phyloP scores from a whole-genome alignment of 2,797 vertebrate genomes.

The Morus bassanus region DNA sequence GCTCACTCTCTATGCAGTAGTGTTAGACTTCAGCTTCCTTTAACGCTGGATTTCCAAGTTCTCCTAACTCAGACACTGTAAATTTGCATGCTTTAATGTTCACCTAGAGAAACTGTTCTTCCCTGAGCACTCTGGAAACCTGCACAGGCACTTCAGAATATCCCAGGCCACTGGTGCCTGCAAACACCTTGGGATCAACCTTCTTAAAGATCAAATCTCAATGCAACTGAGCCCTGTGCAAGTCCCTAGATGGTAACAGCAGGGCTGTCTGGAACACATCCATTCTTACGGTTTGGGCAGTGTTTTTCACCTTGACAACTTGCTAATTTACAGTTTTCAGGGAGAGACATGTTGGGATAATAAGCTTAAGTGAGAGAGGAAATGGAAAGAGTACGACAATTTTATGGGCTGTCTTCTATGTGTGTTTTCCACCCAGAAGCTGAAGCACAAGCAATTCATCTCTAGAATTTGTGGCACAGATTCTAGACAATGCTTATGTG shows the following conservation, averaged over 20 bases:
- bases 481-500: neutral
- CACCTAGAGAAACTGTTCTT: neutral
- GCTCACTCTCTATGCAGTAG: neutral
- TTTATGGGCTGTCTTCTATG: rapidly evolving
- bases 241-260: neutral
- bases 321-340: neutral
- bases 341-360: neutral
- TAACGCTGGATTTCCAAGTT: neutral
- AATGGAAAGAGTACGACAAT: neutral
- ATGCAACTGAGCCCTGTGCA: no score
- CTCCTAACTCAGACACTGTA: neutral
- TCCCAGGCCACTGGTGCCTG: neutral
- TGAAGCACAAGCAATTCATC: neutral
- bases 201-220: neutral
- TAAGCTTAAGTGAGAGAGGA: neutral
- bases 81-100: neutral
- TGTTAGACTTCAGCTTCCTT: neutral
- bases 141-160: neutral
- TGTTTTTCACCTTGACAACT: neutral
- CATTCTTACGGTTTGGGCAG: neutral
- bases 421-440: neutral
- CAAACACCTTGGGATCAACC: neutral
- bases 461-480: neutral
- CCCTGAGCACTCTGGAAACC: neutral
- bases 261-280: neutral